Conservation (phyloP, 2,797 vertebrate genomes). For the Phoxinus dragarum region DNA sequence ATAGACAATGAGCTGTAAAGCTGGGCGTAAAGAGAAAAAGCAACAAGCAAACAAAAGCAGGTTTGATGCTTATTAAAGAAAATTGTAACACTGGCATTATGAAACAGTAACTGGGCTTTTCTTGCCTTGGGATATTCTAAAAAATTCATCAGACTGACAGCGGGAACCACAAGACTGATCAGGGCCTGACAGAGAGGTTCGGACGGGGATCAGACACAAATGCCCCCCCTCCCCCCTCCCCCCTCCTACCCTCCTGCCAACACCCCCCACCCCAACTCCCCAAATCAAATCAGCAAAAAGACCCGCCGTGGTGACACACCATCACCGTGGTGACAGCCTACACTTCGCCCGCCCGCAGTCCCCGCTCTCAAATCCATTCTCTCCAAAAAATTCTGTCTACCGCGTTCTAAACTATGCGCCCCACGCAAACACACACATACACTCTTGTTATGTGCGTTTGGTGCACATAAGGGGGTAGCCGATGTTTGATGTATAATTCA, state of each 20-base stretch:
- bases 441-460: slow-evolving; percentile 56
- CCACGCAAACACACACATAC: slow-evolving; percentile 24
- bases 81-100: slow-evolving; percentile 81
- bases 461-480: slow-evolving; percentile 62
- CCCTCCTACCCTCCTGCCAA: not conserved
- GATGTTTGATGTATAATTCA: slow-evolving; percentile 89
- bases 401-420: not conserved
- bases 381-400: slow-evolving; percentile 6
- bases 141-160: slow-evolving; percentile 87
- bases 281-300: slow-evolving; percentile 57
- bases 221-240: slow-evolving; percentile 33
- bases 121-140: slow-evolving; percentile 84
- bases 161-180: slow-evolving; percentile 82
- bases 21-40: slow-evolving; percentile 49
- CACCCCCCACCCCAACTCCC: slow-evolving; percentile 34
- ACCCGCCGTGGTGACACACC: slow-evolving; percentile 47
- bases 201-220: slow-evolving; percentile 63
- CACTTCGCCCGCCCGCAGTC: slow-evolving; percentile 37
- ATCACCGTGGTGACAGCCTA: slow-evolving; percentile 52
- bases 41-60: slow-evolving; percentile 64
- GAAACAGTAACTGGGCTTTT: slow-evolving; percentile 78
- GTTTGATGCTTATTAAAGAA: slow-evolving; percentile 85
- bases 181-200: slow-evolving; percentile 72
- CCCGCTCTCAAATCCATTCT: slow-evolving; percentile 15
- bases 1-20: slow-evolving; percentile 48